These are phyloP conservation scores for Palythoa grandiflora DNA, from an alignment of 92 coral and sea anemone genomes.

Conservation along the genomic window DNA sequence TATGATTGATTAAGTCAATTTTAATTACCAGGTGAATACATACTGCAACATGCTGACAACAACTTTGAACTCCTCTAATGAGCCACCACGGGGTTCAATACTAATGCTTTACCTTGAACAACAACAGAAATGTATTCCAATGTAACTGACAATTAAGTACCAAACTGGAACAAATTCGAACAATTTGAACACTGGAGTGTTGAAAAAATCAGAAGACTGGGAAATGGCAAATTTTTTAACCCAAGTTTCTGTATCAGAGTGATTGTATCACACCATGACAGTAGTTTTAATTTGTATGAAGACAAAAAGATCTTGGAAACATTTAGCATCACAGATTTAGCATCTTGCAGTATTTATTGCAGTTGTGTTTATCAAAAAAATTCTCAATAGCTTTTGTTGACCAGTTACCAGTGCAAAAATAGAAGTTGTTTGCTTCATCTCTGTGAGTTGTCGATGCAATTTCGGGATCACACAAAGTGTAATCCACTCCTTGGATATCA, in stretches of 20 bases:
- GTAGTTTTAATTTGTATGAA: constrained; percentile 26
- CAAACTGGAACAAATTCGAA: constrained; percentile 41
- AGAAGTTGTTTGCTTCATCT: constrained; percentile 34
- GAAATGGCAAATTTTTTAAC: constrained; percentile 31
- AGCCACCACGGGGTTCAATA: neutral
- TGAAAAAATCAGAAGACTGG: constrained; percentile 28
- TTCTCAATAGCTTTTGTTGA: constrained; percentile 38
- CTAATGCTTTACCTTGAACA: constrained; percentile 34
- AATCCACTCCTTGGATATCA: constrained; percentile 66
- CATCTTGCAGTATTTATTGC: constrained; percentile 49
- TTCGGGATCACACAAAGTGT: constrained; percentile 41
- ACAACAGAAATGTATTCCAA: constrained; percentile 49
- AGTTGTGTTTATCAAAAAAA: constrained; percentile 14
- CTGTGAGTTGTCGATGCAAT: constrained; percentile 16
- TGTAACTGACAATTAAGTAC: constrained; percentile 51
- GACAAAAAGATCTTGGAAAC: constrained; percentile 8
- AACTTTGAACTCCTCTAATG: constrained; percentile 20
- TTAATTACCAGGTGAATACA: constrained; percentile 6
- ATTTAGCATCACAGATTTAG: constrained; percentile 35
- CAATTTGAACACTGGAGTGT: constrained; percentile 12
- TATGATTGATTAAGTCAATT: constrained; percentile 4
- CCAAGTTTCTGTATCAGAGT: constrained; percentile 38
- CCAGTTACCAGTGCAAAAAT: constrained; percentile 44
- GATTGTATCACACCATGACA: constrained; percentile 27
- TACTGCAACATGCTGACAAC: constrained; percentile 25